Base-by-base conservation (phyloP, 2,888 invertebrate species). In the Cyclophora punctaria region DNA sequence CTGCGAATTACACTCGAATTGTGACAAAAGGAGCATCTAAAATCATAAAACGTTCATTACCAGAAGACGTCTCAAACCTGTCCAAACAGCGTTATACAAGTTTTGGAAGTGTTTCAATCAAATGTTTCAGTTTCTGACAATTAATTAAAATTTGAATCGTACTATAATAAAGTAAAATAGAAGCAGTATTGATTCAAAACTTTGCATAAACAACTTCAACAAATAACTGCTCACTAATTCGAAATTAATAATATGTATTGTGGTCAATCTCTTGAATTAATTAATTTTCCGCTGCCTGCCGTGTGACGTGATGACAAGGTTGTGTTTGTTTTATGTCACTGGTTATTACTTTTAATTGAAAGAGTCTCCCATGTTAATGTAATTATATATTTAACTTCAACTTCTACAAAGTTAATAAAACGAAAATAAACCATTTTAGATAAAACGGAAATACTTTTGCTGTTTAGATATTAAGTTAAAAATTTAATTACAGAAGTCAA, bases 21-120 rank as follows among this genome's bases (percentile, higher is more conserved):
- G 20, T 20, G 20, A 20, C 20, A 20, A 20, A 20, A 1, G 20
- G 20, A 20, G 20, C 20, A 20, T 20, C 20, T 20, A 20, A 20
- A 20, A 20, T 20, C 20, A 20, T 20, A 20, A 20, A 20, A 20
- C 20, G 20, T 20, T 20, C 20, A 20, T 20, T 20, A 20, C 20
- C 4, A 37, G 37, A 37, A 37, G 5, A 5, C 37, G 20, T 37
- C 37, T 52, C 46, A 55, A 55, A 72, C 73, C 81, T 80, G 76
- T 77, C 78, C 68, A 80, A 81, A 82, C 80, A 82, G 77, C 77
- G 74, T 73, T 76, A 72, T 71, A 78, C 76, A 81, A 80, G 71
- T 81, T 78, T 63, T 65, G 64, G 63, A 74, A 79, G 72, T 73
- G 77, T 75, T 80, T 80, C 78, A 77, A 78, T 81, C 75, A 78